phyloP scores from a whole-genome alignment of 30 jellyfish, hydroid and myxozoan species.

The Nemopilema nomurai region DNA sequence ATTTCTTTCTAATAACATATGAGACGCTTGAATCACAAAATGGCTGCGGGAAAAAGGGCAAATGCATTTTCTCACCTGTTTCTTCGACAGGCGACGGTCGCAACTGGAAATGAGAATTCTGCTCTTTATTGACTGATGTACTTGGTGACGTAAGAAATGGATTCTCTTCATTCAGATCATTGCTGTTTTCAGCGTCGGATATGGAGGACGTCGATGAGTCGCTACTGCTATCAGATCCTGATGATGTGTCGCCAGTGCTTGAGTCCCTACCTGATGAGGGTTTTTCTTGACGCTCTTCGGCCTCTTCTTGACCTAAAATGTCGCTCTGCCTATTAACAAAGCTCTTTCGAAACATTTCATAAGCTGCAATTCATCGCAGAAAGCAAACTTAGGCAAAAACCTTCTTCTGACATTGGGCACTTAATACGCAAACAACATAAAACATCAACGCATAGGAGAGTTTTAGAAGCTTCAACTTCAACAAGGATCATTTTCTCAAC shows the following conservation, averaged over 20 bases:
- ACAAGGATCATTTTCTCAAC: too few relatives aligned
- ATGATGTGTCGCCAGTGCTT: constrained; percentile 72
- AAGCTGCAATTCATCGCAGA: background rate
- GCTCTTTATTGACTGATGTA: constrained; percentile 12
- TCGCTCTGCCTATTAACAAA: too few relatives aligned
- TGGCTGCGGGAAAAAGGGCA: too few relatives aligned
- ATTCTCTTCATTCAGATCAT: constrained; percentile 44
- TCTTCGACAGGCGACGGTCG: constrained; percentile 66
- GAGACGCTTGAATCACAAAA: too few relatives aligned
- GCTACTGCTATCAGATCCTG: constrained; percentile 65
- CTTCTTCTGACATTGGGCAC: too few relatives aligned
- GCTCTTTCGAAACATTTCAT: too few relatives aligned
- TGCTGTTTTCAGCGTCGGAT: constrained; percentile 59
- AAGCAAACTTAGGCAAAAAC: too few relatives aligned
- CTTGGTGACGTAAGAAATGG: constrained; percentile 50
- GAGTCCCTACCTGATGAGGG: constrained; percentile 64
- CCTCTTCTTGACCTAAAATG: constrained; percentile 2
- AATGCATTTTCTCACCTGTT: constrained; percentile 49
- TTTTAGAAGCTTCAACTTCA: too few relatives aligned
- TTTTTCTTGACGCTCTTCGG: constrained; percentile 64
- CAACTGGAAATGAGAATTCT: constrained; percentile 21
- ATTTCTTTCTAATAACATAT: too few relatives aligned
- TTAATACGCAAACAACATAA: too few relatives aligned
- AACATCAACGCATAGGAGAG: too few relatives aligned
- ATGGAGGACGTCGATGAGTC: constrained; percentile 75